These are phyloP conservation scores for Myodes glareolus DNA, from an alignment of 2,113 vertebrate species.

Conservation along the genomic window DNA sequence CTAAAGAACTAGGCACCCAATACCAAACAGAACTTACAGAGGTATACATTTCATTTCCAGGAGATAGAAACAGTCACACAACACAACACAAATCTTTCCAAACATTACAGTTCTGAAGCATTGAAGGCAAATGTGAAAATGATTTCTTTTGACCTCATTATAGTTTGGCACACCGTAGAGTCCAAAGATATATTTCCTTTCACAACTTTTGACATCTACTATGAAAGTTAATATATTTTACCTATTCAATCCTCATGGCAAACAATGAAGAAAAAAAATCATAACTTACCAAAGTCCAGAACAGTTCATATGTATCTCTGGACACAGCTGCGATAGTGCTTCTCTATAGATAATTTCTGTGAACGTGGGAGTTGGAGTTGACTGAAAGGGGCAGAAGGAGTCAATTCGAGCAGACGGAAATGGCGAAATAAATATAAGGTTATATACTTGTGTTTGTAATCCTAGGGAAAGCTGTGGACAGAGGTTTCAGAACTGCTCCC, in stretches of 20 bases:
- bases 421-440: neutral
- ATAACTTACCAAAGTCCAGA: neutral
- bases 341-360: neutral
- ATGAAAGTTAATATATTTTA: conserved; percentile 6
- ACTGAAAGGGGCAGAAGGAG: neutral
- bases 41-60: neutral
- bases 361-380: neutral
- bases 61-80: neutral
- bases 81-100: neutral
- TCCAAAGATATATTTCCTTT: neutral
- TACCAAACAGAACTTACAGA: neutral
- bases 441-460: neutral
- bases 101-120: neutral
- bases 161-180: neutral
- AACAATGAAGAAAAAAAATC: neutral
- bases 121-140: neutral
- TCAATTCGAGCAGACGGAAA: neutral
- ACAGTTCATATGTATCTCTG: neutral
- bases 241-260: neutral
- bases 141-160: conserved; percentile 21
- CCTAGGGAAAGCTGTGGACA: neutral
- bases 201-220: conserved; percentile 15
- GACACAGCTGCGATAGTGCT: neutral
- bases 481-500: neutral
- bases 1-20: neutral